Evolutionary conservation across 2,888 invertebrate genomes (phyloP), one percentile per base, ranked within the genome.

Genomic region (Leptopterna dolabrata): DNA sequence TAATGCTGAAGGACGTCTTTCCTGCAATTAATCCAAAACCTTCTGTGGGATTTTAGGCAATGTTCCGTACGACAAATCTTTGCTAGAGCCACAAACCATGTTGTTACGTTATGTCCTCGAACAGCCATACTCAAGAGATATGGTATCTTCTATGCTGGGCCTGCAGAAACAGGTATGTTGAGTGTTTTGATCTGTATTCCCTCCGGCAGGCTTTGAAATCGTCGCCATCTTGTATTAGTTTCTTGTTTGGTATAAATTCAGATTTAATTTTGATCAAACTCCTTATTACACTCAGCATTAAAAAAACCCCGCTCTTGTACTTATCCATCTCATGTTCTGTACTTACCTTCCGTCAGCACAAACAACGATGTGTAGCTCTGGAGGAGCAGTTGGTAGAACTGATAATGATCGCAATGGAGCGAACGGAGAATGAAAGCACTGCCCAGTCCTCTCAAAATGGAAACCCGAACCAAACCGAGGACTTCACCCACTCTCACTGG

Each of bases 141-240:
- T 98, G 97, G 97, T 98, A 90, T 98, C 97, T 90, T 96, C 96
- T 2, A 98, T 99, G 96, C 93, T 99, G 24, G 97, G 97, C 70
- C 93, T 99, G 29, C 98, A 97, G 91, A 98, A 98, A 91, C 97
- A 98, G 93, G 95, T 95, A 90, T 84, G 36, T 73, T 47, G 1
- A 19, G 36, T 7, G 36, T 7, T 36, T n/a, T n/a, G n/a, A 36
- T 4, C 2, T 36, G 2, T 36, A 7, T 36, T 36, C 36, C 7
- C 36, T 36, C 36, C 36, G n/a, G 47, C 55, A 55, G 11, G 36
- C 4, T 7, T 55, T 55, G 4, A 55, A 6, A 6, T 19, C 3
- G 2, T 55, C 55, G 4, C 11, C n/a, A 11, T 47, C 36, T 7
- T 36, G 36, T 4, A 36, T 2, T 36, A 36, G 11, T 55, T 55